Conservation (phyloP, 2,888 invertebrate genomes). For the Nomada goodeniana region DNA sequence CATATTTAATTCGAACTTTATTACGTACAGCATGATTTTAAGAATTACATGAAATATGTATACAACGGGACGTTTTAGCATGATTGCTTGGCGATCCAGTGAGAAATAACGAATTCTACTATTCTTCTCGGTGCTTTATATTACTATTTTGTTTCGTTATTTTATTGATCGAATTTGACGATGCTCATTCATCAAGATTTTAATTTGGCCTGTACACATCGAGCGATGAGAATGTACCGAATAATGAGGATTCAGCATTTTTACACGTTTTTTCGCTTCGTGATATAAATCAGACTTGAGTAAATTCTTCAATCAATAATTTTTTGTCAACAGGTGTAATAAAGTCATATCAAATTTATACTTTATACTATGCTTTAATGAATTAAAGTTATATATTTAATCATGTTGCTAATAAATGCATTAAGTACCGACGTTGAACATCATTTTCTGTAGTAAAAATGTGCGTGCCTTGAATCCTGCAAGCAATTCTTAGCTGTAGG, state of each 20-base stretch:
- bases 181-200: background rate
- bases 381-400: too few species aligned
- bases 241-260: background rate
- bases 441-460: too few species aligned
- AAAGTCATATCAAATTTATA: too few species aligned
- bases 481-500: too few species aligned
- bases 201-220: background rate
- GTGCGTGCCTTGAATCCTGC: too few species aligned
- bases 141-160: background rate
- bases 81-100: too few species aligned
- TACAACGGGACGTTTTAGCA: background rate
- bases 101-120: too few species aligned
- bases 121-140: background rate
- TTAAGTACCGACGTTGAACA: too few species aligned
- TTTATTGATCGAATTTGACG: background rate
- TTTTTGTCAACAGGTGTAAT: background rate
- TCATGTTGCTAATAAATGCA: too few species aligned
- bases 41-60: too few species aligned
- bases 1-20: too few species aligned
- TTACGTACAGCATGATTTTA: too few species aligned
- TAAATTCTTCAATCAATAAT: background rate
- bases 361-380: background rate
- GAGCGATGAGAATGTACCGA: background rate
- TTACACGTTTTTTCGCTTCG: conserved; percentile 1
- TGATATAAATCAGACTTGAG: background rate